Conservation (phyloP, 1,140 invertebrate species). For the Arion vulgaris region DNA sequence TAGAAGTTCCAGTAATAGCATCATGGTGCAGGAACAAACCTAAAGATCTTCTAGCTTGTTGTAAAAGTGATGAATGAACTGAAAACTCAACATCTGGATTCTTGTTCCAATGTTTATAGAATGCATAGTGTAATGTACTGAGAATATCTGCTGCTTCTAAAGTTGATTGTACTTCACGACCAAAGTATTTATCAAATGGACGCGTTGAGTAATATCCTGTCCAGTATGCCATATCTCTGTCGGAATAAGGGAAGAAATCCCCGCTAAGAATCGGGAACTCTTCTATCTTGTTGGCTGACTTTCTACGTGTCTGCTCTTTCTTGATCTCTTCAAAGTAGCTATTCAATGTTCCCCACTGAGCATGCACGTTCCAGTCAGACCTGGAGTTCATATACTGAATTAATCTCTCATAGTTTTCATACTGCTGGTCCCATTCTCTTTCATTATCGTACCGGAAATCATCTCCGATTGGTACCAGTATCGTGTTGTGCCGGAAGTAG, state of each 20-base stretch:
- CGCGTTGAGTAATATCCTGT: constrained; percentile 95
- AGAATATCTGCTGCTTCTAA: constrained; percentile 76
- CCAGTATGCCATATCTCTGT: constrained; percentile 97
- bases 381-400: constrained; percentile 92
- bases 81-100: constrained; percentile 36
- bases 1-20: constrained; percentile 95
- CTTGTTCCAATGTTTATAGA: constrained; percentile 53
- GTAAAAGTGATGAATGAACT: constrained; percentile 68
- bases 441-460: constrained; percentile 90
- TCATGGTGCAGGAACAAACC: constrained; percentile 98
- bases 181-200: constrained; percentile 92
- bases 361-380: constrained; percentile 86
- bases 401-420: constrained; percentile 91
- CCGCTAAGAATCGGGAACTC: constrained; percentile 87
- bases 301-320: constrained; percentile 46
- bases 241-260: constrained; percentile 97
- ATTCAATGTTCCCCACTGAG: constrained; percentile 91
- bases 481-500: constrained; percentile 89
- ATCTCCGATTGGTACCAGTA: constrained; percentile 94
- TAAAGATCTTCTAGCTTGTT: constrained; percentile 83
- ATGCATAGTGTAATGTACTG: constrained; percentile 54
- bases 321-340: constrained; percentile 94
- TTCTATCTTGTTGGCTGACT: constrained; percentile 21
- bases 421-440: constrained; percentile 96
- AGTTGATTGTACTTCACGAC: constrained; percentile 86